Percentiles rank a stretch among this genome's conserved stretches.
Conservation (phyloP, 2,113 vertebrate genomes). For the Anguilla rostrata region DNA sequence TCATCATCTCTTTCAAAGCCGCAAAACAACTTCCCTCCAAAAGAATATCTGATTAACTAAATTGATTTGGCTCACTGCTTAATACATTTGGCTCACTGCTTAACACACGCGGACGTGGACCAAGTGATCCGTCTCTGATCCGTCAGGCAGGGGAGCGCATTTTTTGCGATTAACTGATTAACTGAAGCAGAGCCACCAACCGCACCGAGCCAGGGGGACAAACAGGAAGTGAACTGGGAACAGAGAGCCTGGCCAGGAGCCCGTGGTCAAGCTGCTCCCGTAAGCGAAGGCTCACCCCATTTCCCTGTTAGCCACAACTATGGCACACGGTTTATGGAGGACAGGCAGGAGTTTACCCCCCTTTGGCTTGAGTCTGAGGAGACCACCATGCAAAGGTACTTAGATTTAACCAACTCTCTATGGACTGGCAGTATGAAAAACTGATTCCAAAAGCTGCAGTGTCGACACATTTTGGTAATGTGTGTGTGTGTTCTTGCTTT, state of each 20-base stretch:
- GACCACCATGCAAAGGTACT: background rate
- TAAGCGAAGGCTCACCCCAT: background rate
- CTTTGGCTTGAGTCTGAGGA: background rate
- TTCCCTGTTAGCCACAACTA: too few relatives aligned
- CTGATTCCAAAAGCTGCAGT: background rate
- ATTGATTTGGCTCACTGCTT: background rate
- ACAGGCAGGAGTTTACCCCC: background rate
- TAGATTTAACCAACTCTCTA: background rate
- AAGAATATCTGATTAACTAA: background rate
- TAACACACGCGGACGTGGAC: background rate
- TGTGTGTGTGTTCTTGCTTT: background rate
- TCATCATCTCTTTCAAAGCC: background rate
- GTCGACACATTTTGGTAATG: background rate
- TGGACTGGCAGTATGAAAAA: background rate
- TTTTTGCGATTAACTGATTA: background rate
- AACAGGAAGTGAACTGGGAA: background rate
- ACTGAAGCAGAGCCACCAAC: background rate
- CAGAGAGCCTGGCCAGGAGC: background rate
- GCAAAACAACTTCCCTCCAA: slow-evolving; percentile 8
- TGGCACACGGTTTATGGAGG: background rate
- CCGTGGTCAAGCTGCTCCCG: background rate
- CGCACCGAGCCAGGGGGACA: background rate
- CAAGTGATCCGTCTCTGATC: background rate
- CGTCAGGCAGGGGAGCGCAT: background rate
- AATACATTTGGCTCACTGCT: background rate